These are phyloP conservation scores for Xiphias gladius DNA, from an alignment of 2,113 vertebrate species.

Conservation along the genomic window DNA sequence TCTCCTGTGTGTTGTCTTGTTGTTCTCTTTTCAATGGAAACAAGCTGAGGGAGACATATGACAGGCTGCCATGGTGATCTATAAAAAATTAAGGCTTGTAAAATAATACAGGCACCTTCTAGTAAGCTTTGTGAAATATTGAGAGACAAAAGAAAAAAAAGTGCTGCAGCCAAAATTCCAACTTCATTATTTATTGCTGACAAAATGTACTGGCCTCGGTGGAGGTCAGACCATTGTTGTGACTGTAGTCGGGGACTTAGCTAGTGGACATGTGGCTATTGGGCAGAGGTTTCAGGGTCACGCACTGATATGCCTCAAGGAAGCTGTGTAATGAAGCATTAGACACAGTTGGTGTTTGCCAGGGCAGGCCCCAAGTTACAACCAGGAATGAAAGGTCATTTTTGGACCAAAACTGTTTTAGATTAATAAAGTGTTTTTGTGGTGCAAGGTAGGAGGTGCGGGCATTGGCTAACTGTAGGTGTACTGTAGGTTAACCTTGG, in stretches of 20 bases:
- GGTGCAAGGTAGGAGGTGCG: neutral
- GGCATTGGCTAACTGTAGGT: neutral
- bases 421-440: conserved; percentile 57
- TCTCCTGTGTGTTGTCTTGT: conserved; percentile 60
- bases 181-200: conserved; percentile 42
- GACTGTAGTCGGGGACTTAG: conserved; percentile 51
- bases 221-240: conserved; percentile 66
- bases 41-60: conserved; percentile 56
- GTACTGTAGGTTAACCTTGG: conserved; percentile 55
- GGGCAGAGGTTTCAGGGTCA: conserved; percentile 80
- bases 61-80: conserved; percentile 55
- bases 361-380: conserved; percentile 78
- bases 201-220: conserved; percentile 41
- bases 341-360: conserved; percentile 83
- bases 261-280: conserved; percentile 60
- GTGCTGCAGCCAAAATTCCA: neutral
- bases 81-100: conserved; percentile 61
- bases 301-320: conserved; percentile 73
- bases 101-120: conserved; percentile 60
- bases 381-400: conserved; percentile 79
- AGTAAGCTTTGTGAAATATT: conserved; percentile 40
- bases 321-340: conserved; percentile 84
- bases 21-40: conserved; percentile 61
- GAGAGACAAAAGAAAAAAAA: neutral
- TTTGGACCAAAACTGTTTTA: conserved; percentile 63